These are phyloP conservation scores for Meriones psammophilus DNA, from an alignment of 2,797 vertebrate genomes.

Conservation along the genomic window DNA sequence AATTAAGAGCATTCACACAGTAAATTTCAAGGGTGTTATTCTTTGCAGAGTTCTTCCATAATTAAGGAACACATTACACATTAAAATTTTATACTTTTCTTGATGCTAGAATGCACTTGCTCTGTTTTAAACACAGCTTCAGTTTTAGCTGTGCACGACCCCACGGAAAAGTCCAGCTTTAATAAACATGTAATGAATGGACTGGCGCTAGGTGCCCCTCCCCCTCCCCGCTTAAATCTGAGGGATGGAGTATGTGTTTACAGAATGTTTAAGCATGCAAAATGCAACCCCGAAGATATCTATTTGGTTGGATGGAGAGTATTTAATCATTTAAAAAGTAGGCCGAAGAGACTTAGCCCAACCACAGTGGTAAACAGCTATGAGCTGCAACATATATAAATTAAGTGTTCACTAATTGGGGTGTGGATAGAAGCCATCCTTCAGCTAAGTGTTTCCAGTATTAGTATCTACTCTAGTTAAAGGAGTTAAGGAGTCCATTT, in stretches of 20 bases:
- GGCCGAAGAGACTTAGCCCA: constrained; percentile 70
- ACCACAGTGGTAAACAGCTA: constrained; percentile 52
- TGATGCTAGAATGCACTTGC: constrained; percentile 64
- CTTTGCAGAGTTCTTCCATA: constrained; percentile 86
- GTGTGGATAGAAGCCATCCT: constrained; percentile 58
- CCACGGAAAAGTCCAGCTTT: constrained; percentile 65
- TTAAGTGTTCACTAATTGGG: constrained; percentile 68
- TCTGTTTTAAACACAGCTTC: constrained; percentile 82
- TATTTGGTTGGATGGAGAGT: constrained; percentile 55
- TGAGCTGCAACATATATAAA: constrained; percentile 64
- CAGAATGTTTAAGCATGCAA: constrained; percentile 67
- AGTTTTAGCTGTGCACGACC: constrained; percentile 67
- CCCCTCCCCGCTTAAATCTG: constrained; percentile 27
- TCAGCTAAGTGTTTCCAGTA: constrained; percentile 70
- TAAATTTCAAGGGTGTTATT: constrained; percentile 87
- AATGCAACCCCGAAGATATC: constrained; percentile 38
- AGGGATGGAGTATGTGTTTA: constrained; percentile 66
- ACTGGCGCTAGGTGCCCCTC: neutral
- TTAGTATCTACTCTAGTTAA: constrained; percentile 76
- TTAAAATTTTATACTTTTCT: constrained; percentile 80
- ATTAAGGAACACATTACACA: constrained; percentile 82
- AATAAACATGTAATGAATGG: constrained; percentile 59
- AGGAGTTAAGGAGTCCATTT: constrained; percentile 72
- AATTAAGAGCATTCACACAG: constrained; percentile 89
- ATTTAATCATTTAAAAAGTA: constrained; percentile 77